Base-by-base conservation (phyloP, 1,140 invertebrate species). In the Aphaenogaster floridana region DNA sequence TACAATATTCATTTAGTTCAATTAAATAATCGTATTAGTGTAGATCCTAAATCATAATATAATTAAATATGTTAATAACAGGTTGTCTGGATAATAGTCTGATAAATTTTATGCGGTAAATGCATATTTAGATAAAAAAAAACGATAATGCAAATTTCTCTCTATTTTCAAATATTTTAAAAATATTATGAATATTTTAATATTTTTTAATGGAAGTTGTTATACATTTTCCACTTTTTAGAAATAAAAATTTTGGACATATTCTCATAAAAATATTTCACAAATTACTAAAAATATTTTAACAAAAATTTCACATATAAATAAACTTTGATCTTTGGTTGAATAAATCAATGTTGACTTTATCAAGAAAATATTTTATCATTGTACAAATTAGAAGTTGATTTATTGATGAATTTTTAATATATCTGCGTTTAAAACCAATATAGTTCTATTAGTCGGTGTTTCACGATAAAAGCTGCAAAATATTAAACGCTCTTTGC, bases 171-270 rank as follows among this genome's bases (percentile, higher is more conserved):
- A 34, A 50, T 28, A 50, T 42, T 64, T 42, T 48, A 28, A 61
- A 34, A 74, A 17, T 34, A 21, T 17, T 39, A 28, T 50, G 7
- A 74, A 59, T 34, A 21, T 74, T 84, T 84, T 39, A 84, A 84
- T n/a, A 6, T 15, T 63, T 84, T 84, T 74, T 61, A 0, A 76
- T 61, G 42, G 9, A 61, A 84, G 54, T 84, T 63, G 63, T 84
- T 74, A 59, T 71, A 45, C 13, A 57, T 28, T 39, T 48, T 28
- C 9, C 9, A 42, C 15, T 81, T 81, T 69, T 69, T 52, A 28
- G 4, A 36, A 39, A 61, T 74, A 63, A 76, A 61, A 84, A 76
- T 84, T 84, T 84, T 61, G 8, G 34, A 81, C 15, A 63, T 61
- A 50, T 59, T 72, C 17, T 74, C 36, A 74, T 61, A 28, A 61